Percentiles rank a stretch among this genome's conserved stretches.
phyloP scores from a whole-genome alignment of 2,797 vertebrate species.

The Tarsius wallacei region DNA sequence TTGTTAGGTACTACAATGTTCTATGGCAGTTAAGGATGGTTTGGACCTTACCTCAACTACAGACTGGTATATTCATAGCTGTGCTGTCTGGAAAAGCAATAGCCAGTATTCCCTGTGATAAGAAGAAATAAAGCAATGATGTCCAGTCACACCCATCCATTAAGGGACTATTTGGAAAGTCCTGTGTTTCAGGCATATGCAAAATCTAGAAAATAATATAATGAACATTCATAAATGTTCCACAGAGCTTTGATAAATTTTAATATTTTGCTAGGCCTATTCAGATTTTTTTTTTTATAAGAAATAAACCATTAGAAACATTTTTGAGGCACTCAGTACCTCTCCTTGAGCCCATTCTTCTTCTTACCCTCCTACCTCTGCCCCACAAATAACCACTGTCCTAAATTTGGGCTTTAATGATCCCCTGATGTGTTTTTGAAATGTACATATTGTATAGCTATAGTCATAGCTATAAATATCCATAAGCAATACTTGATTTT shows the following conservation, averaged over 20 bases:
- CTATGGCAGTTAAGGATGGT: background rate
- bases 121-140: background rate
- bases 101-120: background rate
- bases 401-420: conserved; percentile 18
- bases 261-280: background rate
- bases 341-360: background rate
- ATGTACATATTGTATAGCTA: background rate
- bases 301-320: background rate
- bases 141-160: background rate
- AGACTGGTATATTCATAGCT: background rate
- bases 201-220: background rate
- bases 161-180: background rate
- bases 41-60: background rate
- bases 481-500: background rate
- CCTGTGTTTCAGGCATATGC: background rate
- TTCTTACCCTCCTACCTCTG: background rate
- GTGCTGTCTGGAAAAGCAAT: background rate
- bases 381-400: background rate
- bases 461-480: background rate
- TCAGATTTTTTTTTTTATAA: background rate
- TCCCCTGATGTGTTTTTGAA: background rate
- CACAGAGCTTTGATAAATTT: background rate
- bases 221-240: background rate
- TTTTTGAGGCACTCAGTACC: background rate
- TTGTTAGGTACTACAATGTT: background rate